Evolutionary conservation across 2,113 vertebrate genomes (phyloP).

Genomic region (Ageneiosus marmoratus): DNA sequence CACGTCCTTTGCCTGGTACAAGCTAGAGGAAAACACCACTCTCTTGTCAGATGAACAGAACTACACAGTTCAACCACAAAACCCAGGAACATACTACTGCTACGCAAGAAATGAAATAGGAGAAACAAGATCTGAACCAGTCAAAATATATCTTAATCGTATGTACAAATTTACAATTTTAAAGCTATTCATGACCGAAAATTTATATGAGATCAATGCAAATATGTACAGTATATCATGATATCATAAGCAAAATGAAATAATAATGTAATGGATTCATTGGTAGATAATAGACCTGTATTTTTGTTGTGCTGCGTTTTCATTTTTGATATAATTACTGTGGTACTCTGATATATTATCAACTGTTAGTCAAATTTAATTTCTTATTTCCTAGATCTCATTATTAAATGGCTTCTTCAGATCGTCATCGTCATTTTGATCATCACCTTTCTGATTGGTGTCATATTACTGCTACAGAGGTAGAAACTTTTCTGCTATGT

Average conservation of each 20-base stretch:
- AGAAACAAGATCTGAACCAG: neutral
- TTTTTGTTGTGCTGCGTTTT: neutral
- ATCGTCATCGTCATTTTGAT: constrained; percentile 13
- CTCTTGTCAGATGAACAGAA: accelerated
- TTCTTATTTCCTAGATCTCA: constrained; percentile 37
- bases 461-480: constrained; percentile 55
- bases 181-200: neutral
- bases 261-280: neutral
- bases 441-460: constrained; percentile 17
- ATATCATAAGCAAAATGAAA: neutral
- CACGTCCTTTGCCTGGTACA: constrained; percentile 54
- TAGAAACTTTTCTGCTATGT: constrained; percentile 36
- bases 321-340: neutral
- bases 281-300: neutral
- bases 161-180: constrained; percentile 43
- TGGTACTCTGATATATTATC: neutral
- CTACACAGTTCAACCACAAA: constrained; percentile 52
- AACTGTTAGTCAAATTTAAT: neutral
- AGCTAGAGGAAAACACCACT: neutral
- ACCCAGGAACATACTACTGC: constrained; percentile 65
- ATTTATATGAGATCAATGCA: neutral
- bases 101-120: constrained; percentile 43
- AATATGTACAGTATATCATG: neutral
- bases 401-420: neutral
- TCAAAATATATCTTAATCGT: constrained; percentile 50